A percentile compares a stretch with the other conserved stretches of the same genome.
Evolutionary conservation across 2,888 invertebrate genomes (phyloP).

Genomic region (Tortricodes alternella): DNA sequence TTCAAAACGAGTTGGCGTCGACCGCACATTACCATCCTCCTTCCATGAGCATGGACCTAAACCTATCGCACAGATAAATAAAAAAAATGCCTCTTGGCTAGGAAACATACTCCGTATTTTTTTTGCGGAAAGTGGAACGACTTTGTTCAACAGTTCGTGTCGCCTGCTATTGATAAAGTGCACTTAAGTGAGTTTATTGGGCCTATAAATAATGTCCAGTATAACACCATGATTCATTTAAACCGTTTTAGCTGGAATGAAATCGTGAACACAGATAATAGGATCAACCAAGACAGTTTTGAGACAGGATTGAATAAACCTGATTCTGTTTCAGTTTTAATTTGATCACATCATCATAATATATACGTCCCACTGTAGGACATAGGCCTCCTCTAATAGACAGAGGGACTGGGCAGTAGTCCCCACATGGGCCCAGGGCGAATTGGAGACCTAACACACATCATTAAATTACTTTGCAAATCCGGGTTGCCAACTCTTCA

Average conservation of each 20-base stretch:
- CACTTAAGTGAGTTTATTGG: constrained; percentile 18
- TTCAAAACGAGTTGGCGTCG: constrained; percentile 41
- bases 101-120: constrained; percentile 6
- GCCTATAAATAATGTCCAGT: constrained; percentile 22
- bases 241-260: background rate
- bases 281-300: background rate
- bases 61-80: constrained; percentile 11
- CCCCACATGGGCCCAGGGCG: too few species aligned
- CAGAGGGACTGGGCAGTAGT: too few species aligned
- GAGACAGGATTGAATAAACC: background rate
- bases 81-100: constrained; percentile 9
- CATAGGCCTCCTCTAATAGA: too few species aligned
- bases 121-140: constrained; percentile 14
- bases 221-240: constrained; percentile 11
- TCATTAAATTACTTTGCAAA: too few species aligned
- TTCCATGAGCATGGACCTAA: constrained; percentile 27
- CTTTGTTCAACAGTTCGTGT: constrained; percentile 17
- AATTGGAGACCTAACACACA: too few species aligned
- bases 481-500: too few species aligned
- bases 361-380: too few species aligned
- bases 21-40: constrained; percentile 38
- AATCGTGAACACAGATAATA: background rate
- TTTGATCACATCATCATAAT: too few species aligned
- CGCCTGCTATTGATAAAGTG: constrained; percentile 27
- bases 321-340: too few species aligned